Conservation (phyloP, 2,797 vertebrate species). For the Lagothrix lagotricha region DNA sequence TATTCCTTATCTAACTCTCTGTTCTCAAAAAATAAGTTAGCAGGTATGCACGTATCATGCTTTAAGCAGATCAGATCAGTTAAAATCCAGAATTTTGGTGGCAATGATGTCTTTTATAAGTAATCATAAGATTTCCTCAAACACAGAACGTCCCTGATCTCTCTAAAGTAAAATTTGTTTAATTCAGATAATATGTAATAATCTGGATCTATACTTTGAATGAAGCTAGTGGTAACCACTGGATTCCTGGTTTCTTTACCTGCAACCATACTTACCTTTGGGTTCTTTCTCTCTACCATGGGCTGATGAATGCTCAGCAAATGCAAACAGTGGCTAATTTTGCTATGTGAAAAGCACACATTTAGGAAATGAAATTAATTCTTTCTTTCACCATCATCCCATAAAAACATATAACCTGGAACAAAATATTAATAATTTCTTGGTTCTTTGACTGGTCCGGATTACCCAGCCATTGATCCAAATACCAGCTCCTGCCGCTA, state of each 20-base stretch:
- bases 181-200: not conserved
- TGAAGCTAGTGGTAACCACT: not conserved
- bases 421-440: not conserved
- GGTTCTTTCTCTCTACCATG: not conserved
- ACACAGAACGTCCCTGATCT: not conserved
- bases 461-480: not conserved
- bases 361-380: not conserved
- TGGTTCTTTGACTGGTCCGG: not conserved
- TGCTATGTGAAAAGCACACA: not conserved
- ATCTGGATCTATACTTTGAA: not conserved
- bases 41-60: not conserved
- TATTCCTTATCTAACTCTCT: not conserved
- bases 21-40: not conserved
- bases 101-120: not conserved
- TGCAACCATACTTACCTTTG: not conserved
- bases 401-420: not conserved
- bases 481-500: not conserved
- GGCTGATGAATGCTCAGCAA: not conserved
- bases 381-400: not conserved
- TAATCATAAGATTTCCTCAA: not conserved
- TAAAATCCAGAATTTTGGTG: conserved; percentile 20
- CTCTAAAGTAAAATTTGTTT: conserved; percentile 5
- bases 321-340: not conserved
- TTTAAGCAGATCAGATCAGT: conserved; percentile 12
- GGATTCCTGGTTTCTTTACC: not conserved